Evolutionary conservation across 1,140 invertebrate species (phyloP).

Genomic region (Drosophila insularis): DNA sequence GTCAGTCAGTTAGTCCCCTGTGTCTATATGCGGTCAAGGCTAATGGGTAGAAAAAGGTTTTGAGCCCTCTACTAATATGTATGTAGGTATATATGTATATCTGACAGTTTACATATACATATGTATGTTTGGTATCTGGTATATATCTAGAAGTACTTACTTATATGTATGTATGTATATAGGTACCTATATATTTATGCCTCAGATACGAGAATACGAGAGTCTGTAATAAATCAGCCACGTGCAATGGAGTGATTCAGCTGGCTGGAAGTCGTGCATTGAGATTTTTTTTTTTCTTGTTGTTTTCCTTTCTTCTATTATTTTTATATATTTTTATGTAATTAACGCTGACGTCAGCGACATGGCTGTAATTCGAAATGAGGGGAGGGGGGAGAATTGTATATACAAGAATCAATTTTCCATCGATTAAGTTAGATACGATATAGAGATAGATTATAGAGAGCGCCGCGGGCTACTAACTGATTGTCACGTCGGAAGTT

Average conservation of each 20-base stretch:
- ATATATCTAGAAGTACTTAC: not conserved
- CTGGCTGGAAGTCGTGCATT: slow-evolving; percentile 48
- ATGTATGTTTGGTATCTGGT: too few relatives aligned
- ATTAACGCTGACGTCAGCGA: slow-evolving; percentile 74
- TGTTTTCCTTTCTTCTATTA: slow-evolving; percentile 12
- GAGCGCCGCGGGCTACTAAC: slow-evolving; percentile 30
- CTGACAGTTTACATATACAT: too few relatives aligned
- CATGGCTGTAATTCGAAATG: slow-evolving; percentile 38
- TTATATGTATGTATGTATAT: not conserved
- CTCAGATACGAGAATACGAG: slow-evolving; percentile 3
- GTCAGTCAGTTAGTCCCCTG: slow-evolving; percentile 32
- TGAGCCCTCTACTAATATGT: slow-evolving; percentile 1
- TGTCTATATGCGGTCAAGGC: slow-evolving; percentile 64
- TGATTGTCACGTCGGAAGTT: slow-evolving; percentile 66
- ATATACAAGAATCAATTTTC: slow-evolving; percentile 79
- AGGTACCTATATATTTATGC: slow-evolving; percentile 3
- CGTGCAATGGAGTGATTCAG: slow-evolving; percentile 73
- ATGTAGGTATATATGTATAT: too few relatives aligned
- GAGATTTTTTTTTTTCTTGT: slow-evolving; percentile 48
- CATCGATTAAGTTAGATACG: slow-evolving; percentile 63
- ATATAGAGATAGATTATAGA: slow-evolving; percentile 5
- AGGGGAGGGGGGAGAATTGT: slow-evolving; percentile 7
- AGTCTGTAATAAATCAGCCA: slow-evolving; percentile 66
- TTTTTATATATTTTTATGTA: slow-evolving; percentile 46
- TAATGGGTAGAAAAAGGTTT: slow-evolving; percentile 42